phyloP scores from a whole-genome alignment of 2,113 vertebrate genomes.

The Neotoma lepida region DNA sequence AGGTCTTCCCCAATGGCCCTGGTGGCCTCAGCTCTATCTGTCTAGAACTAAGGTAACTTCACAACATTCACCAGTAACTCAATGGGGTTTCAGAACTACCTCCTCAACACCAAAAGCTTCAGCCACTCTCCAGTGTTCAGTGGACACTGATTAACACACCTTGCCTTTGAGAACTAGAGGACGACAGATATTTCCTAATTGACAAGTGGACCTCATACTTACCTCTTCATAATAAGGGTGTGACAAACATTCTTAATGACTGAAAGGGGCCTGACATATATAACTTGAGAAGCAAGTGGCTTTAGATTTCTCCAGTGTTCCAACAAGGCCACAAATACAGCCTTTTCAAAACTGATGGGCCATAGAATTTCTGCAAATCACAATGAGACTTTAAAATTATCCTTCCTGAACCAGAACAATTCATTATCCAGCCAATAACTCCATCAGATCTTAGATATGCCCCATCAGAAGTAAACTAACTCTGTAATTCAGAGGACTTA shows the following conservation, averaged over 20 bases:
- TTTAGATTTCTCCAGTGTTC: accelerated
- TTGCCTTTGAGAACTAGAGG: not conserved
- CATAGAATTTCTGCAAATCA: not conserved
- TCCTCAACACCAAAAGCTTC: not conserved
- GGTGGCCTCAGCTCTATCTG: accelerated
- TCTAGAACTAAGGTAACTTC: not conserved
- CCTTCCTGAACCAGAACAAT: not conserved
- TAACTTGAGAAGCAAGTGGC: not conserved
- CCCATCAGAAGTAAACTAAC: not conserved
- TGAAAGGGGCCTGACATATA: not conserved
- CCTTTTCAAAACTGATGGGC: too few relatives aligned
- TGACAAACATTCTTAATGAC: not conserved
- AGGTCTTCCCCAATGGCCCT: not conserved
- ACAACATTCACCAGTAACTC: not conserved
- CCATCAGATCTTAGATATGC: not conserved
- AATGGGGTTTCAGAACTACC: not conserved
- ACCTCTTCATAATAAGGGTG: not conserved
- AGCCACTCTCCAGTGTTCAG: not conserved
- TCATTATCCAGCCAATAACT: not conserved
- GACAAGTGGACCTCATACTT: not conserved
- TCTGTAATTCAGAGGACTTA: not conserved
- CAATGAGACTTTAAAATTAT: not conserved
- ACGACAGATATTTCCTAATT: not conserved
- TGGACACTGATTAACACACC: not conserved
- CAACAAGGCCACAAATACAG: not conserved